Evolutionary conservation across 2,113 vertebrate species (phyloP), one percentile per base, ranked within the genome.

Genomic region (Apeltes quadracus): DNA sequence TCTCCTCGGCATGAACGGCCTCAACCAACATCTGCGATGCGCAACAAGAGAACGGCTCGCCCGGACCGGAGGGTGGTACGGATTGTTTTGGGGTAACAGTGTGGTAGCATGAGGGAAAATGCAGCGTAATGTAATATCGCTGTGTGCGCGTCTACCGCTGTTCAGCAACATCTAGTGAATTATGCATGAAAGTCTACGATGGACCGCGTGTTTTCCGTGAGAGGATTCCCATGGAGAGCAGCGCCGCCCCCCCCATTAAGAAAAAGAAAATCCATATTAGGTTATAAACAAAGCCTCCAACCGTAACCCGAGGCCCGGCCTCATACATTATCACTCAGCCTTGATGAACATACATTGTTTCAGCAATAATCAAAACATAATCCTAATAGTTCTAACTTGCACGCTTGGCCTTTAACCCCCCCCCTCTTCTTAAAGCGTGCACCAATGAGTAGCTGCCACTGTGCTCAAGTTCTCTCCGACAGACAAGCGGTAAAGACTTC

Each of bases 1-100:
- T 51, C 22, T 66, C 69, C 69, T 71, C 85, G 79, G 78, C 70
- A 72, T 67, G 70, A 79, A 66, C 61, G 44, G 72, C 67, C 57
- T 81, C 81, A 86, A 76, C n/a, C n/a, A n/a, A n/a, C n/a, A n/a
- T 85, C 76, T 80, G 65, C 78, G 76, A 80, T 81, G 79, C 62
- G 25, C 84, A 83, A 87, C 88, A 62, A 62, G 66, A 69, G 58
- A 85, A n/a, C 68, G 72, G 76, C 76, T 58, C 0, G 62, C 50
- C 74, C 20, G 51, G 69, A 57, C 67, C 4, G 4, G 63, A 82
- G 82, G 89, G 88, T 51, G 75, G 76, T 75, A 78, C 69, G 46
- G 79, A 91, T 75, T 66, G 80, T 76, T 78, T 77, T 61, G 72
- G 70, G 58, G 66, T 83, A 88, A 77, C 82, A 64, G 81, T 84